Evolutionary conservation across 2,888 invertebrate genomes (phyloP), one percentile per base, ranked within the genome.

Genomic region (Dasysyrphus albostriatus): DNA sequence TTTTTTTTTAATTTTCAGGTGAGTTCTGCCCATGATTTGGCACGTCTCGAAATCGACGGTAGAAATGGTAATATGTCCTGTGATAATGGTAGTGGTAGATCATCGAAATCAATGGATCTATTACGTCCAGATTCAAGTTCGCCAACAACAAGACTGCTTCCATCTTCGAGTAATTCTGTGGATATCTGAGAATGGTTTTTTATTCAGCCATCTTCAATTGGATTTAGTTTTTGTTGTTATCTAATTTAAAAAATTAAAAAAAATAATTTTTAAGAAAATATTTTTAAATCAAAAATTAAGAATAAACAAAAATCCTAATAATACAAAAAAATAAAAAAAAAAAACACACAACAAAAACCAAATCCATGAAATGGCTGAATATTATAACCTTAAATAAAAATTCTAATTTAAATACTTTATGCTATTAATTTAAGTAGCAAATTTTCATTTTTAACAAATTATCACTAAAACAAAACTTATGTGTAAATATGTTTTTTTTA

Each of bases 21-120:
- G 88, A 92, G 92, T 90, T 93, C 93, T 80, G 90, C 91, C 88
- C 91, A 92, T 88, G 92, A 93, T 89, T 90, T 93, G 88, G 91
- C 90, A 19, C 89, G 90, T 19, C 82, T 90, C 73, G 90, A 89
- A 19, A 83, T 81, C 77, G 89, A 89, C 81, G 88, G 88, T 32
- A 88, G 69, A 78, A 89, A 89, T 87, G 88, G 88, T 70, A 88
- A 89, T 74, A 83, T 74, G 29, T 79, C 80, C 61, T 61, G 73
- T 58, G 87, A 77, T 49, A 88, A 79, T 58, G 75, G 80, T 67
- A 88, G 81, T 58, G 70, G 80, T 67, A 77, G 85, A 47, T 88
- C 84, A 58, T 87, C 82, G 56, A 88, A 88, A 78, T 84, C 88
- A 37, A 90, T 90, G 89, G 90, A 90, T 80, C 88, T 90, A 74